phyloP scores from a whole-genome alignment of 1,140 invertebrate species.

The Olivierus martensii region DNA sequence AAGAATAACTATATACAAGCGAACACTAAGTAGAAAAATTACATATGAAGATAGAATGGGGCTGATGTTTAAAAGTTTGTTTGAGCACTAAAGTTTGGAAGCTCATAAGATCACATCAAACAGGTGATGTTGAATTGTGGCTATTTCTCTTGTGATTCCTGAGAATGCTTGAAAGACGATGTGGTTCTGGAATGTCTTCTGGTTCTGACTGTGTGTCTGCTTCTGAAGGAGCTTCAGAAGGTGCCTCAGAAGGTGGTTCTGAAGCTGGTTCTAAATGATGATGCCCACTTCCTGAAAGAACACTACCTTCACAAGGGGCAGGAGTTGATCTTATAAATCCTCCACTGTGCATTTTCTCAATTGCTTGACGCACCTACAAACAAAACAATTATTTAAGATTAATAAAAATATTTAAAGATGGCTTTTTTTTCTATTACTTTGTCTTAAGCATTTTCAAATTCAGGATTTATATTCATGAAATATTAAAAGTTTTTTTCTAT shows the following conservation, averaged over 20 bases:
- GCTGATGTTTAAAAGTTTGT: too few relatives aligned
- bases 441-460: too few relatives aligned
- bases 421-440: too few relatives aligned
- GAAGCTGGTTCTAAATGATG: conserved; percentile 7
- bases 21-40: too few relatives aligned
- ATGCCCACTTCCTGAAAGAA: conserved; percentile 8
- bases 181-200: conserved; percentile 9
- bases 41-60: too few relatives aligned
- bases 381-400: too few relatives aligned
- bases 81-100: too few relatives aligned
- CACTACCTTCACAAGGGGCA: conserved; percentile 6
- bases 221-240: conserved; percentile 14
- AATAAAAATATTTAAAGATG: too few relatives aligned
- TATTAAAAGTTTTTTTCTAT: too few relatives aligned
- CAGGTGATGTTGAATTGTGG: conserved; percentile 10
- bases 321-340: conserved; percentile 8
- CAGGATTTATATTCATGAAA: too few relatives aligned
- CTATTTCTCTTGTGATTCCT: conserved; percentile 10
- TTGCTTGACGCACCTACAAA: conserved; percentile 13
- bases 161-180: conserved; percentile 9
- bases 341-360: conserved; percentile 16
- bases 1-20: too few relatives aligned
- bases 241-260: conserved; percentile 14
- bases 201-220: conserved; percentile 11
- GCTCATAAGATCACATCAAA: neutral